These are phyloP conservation scores for Amphipyra tragopoginis DNA, from an alignment of 2,888 invertebrate genomes.

Conservation along the genomic window DNA sequence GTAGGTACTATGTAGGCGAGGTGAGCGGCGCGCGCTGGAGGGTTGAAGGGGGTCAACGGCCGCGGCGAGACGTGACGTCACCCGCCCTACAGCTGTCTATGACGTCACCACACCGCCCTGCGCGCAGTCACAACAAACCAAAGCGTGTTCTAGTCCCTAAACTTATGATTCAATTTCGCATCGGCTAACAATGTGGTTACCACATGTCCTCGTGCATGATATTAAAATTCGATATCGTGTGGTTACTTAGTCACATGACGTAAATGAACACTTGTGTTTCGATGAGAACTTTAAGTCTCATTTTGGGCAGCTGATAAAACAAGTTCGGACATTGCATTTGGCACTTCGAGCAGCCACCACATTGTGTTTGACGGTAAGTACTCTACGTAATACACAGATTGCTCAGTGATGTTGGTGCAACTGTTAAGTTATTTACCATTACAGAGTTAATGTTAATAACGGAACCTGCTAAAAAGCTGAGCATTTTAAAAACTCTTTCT, in stretches of 20 bases:
- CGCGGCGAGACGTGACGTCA: slow-evolving; percentile 85
- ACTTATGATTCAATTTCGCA: slow-evolving; percentile 79
- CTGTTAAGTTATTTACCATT: background rate
- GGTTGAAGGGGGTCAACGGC: slow-evolving; percentile 82
- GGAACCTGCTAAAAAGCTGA: slow-evolving; percentile 10
- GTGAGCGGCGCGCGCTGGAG: slow-evolving; percentile 70
- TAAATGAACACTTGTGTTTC: slow-evolving; percentile 72
- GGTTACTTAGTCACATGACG: slow-evolving; percentile 76
- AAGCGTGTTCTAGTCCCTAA: slow-evolving; percentile 73
- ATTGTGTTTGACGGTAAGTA: slow-evolving; percentile 3
- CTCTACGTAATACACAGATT: background rate
- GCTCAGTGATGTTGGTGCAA: background rate
- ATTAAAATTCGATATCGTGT: slow-evolving; percentile 78
- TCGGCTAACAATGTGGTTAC: slow-evolving; percentile 71
- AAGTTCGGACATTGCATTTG: slow-evolving; percentile 4
- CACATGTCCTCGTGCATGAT: slow-evolving; percentile 79
- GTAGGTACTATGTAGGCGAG: slow-evolving; percentile 67
- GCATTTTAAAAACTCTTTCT: slow-evolving; percentile 1
- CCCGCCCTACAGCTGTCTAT: slow-evolving; percentile 87
- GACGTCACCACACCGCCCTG: slow-evolving; percentile 82
- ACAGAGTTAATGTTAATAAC: slow-evolving; percentile 1
- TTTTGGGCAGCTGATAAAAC: slow-evolving; percentile 64
- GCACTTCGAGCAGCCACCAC: slow-evolving; percentile 4
- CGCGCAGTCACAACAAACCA: slow-evolving; percentile 72
- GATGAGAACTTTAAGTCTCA: slow-evolving; percentile 66